Conservation (phyloP, 2,888 invertebrate species). For the Ochropacha duplaris region DNA sequence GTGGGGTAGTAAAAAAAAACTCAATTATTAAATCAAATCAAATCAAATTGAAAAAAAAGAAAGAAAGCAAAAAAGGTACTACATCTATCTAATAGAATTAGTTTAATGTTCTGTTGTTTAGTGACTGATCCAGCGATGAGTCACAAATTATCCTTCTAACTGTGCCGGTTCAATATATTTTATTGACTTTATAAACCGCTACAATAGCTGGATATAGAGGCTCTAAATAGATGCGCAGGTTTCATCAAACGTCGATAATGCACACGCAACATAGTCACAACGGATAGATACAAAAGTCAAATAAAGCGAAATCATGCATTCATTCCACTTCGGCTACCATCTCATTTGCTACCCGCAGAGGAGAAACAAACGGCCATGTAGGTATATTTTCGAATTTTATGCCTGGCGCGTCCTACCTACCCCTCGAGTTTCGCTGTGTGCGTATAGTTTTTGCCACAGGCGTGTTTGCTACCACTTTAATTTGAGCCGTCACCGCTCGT, state of each 20-base stretch:
- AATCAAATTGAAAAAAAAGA: no score
- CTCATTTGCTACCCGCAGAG: slow-evolving; percentile 70
- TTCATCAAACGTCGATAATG: not conserved
- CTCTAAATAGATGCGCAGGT: not conserved
- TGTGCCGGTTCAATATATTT: no score
- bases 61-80: no score
- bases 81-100: no score
- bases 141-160: no score
- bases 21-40: no score
- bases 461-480: slow-evolving; percentile 42
- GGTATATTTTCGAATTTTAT: slow-evolving; percentile 80
- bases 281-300: slow-evolving; percentile 42
- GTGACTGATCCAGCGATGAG: no score
- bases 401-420: slow-evolving; percentile 60
- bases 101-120: no score
- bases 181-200: no score
- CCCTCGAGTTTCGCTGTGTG: slow-evolving; percentile 36
- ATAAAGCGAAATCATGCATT: slow-evolving; percentile 66
- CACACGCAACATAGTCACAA: slow-evolving; percentile 7
- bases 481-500: slow-evolving; percentile 43
- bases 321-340: slow-evolving; percentile 66
- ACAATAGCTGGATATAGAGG: not conserved
- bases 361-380: slow-evolving; percentile 60
- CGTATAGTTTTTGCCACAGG: slow-evolving; percentile 63
- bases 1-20: no score